These are phyloP conservation scores for Eurois occulta DNA, from an alignment of 2,888 invertebrate species.

Conservation along the genomic window DNA sequence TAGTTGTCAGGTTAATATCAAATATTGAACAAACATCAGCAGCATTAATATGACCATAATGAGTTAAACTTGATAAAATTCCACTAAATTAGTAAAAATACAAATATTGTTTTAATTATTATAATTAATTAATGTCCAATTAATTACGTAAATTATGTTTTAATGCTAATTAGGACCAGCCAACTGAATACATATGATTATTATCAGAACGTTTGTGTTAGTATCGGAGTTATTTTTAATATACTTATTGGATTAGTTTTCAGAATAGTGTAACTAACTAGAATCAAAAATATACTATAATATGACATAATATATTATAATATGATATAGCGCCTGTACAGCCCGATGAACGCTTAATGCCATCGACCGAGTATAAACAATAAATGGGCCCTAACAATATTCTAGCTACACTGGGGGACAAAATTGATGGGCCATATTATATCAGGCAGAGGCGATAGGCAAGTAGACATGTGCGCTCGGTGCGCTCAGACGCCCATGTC, in stretches of 20 bases:
- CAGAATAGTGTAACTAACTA: not conserved
- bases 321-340: too few species aligned
- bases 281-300: not conserved
- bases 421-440: too few species aligned
- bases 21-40: not conserved
- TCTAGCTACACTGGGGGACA: too few species aligned
- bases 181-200: constrained; percentile 33
- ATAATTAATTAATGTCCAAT: constrained; percentile 28
- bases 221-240: not conserved
- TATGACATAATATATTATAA: too few species aligned
- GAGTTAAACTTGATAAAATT: not conserved
- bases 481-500: too few species aligned
- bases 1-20: not conserved
- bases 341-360: too few species aligned
- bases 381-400: too few species aligned
- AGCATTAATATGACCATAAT: not conserved
- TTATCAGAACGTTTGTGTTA: not conserved
- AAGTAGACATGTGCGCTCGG: too few species aligned
- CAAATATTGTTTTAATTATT: constrained; percentile 22
- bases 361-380: too few species aligned
- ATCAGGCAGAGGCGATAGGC: too few species aligned
- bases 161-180: constrained; percentile 26
- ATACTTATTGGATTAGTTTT: not conserved
- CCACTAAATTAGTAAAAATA: not conserved
- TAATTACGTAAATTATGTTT: constrained; percentile 26